Base-by-base conservation (phyloP, 2,113 vertebrate species). In the Mus pahari region DNA sequence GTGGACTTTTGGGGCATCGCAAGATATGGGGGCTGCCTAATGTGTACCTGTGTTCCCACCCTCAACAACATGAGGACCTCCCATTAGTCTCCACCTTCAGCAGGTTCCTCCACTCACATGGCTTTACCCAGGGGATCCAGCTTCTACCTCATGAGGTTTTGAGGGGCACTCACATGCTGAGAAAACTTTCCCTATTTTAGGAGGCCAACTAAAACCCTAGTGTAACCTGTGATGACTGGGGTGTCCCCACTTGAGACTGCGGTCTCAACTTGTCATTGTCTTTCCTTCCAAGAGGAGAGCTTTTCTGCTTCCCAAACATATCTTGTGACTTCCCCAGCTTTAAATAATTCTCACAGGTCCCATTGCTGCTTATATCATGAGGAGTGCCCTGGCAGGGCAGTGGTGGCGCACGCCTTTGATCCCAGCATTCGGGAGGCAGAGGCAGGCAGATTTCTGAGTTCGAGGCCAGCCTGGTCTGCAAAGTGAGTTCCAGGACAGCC, bases 301-400 rank as follows among this genome's bases (percentile, higher is more conserved):
- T 19, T 28, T 5, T 58, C 64, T 20, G n/a, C 66, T 73, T 6
- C 24, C 62, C 86, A 74, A 60, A 78, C 0, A 7, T 60, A 90
- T 11, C 24, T 50, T 92, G 82, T 42, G 71, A 48, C 58, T 97
- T 92, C 84, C 26, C 33, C 74, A 78, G 60, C 45, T 73, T 95
- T 89, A 48, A 83, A 58, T 83, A 86, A 91, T 96, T 87, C 28
- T 70, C 79, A 91, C 19, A 48, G 24, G 73, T 39, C 66, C 50
- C 50, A 45, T 87, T 95, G 94, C 86, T 68, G 64, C 48, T 94
- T 92, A 8, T 89, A 90, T n/a, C 53, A 77, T 19, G 45, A 84
- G 14, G 14, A 60, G 20, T 4, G 86, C 17, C 36, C 26, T 20
- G n/a, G n/a, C n/a, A n/a, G n/a, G n/a, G n/a, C n/a, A n/a, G n/a